These are phyloP conservation scores for Sepiola atlantica DNA, from an alignment of 2,888 invertebrate genomes.

Conservation along the genomic window DNA sequence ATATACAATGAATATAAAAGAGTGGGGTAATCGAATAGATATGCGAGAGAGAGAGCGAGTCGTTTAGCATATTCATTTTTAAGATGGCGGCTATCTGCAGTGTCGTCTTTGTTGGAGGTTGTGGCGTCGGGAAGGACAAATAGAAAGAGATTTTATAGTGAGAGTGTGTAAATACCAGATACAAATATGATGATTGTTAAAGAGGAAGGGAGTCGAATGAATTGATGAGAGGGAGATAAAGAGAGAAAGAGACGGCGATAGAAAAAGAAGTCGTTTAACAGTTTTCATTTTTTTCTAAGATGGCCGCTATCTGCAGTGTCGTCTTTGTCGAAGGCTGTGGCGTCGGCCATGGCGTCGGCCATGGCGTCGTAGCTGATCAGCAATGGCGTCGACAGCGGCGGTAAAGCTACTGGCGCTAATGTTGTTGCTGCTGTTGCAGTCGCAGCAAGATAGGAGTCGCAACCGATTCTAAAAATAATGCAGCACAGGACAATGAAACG, in stretches of 20 bases:
- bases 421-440: background rate
- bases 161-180: background rate
- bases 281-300: background rate
- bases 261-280: background rate
- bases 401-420: background rate
- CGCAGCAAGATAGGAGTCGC: background rate
- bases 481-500: background rate
- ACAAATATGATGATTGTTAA: too few species aligned
- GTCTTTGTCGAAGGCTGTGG: background rate
- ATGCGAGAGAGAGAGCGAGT: too few species aligned
- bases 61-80: too few species aligned
- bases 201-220: background rate
- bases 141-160: background rate
- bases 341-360: background rate
- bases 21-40: too few species aligned
- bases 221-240: background rate
- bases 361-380: background rate
- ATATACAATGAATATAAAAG: too few species aligned
- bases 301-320: slow-evolving; percentile 11
- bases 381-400: background rate
- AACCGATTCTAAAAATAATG: background rate
- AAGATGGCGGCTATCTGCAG: too few species aligned
- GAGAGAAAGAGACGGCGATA: background rate
- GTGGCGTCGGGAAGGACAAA: background rate
- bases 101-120: too few species aligned